Evolutionary conservation across 64 coral and sea anemone genomes (phyloP).

Genomic region (Montipora efflorescens): DNA sequence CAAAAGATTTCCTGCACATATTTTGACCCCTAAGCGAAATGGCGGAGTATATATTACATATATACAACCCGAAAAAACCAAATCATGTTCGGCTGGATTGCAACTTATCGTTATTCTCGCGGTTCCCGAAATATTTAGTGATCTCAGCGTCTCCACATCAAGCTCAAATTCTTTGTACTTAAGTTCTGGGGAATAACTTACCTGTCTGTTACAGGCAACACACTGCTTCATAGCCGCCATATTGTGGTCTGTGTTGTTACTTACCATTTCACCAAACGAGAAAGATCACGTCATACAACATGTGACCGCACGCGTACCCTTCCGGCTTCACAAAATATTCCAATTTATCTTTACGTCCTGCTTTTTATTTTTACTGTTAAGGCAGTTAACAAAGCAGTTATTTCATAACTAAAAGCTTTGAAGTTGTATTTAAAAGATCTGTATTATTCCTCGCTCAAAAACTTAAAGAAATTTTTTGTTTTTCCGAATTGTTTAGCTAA

Average conservation of each 20-base stretch:
- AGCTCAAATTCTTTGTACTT: not conserved
- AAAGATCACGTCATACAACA: not conserved
- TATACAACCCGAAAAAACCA: not conserved
- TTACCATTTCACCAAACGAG: not conserved
- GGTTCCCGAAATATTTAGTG: not conserved
- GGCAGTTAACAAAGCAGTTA: not conserved
- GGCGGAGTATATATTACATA: no score
- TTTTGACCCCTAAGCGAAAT: conserved; percentile 5
- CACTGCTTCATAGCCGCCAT: conserved; percentile 20
- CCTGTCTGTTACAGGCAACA: conserved; percentile 30
- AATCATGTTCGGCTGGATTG: not conserved
- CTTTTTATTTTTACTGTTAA: not conserved
- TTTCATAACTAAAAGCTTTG: not conserved
- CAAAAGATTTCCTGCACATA: not conserved
- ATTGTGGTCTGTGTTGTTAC: not conserved
- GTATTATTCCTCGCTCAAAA: conserved; percentile 16
- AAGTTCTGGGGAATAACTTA: not conserved
- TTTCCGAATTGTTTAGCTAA: not conserved
- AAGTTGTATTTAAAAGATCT: not conserved
- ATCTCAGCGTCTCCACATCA: not conserved
- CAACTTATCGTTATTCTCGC: not conserved
- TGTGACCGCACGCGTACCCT: not conserved
- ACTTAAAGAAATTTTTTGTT: not conserved
- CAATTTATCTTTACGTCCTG: not conserved
- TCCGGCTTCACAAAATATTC: not conserved